phyloP scores from a whole-genome alignment of 2,888 invertebrate species.

The Cephus sareptanus region DNA sequence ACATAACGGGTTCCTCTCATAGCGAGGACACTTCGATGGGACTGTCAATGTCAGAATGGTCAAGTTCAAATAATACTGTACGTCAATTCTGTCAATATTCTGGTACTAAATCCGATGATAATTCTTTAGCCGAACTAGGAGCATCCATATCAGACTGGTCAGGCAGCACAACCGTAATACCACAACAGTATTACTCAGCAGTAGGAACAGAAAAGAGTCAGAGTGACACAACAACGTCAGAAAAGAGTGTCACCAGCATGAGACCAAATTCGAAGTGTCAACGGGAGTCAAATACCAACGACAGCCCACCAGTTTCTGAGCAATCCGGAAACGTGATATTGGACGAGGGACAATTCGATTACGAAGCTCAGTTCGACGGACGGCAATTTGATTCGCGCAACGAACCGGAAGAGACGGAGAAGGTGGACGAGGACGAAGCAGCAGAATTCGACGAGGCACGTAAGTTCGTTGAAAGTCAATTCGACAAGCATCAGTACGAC shows the following conservation, averaged over 20 bases:
- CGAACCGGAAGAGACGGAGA: conserved; percentile 9
- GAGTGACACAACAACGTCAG: conserved; percentile 61
- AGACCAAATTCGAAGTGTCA: conserved; percentile 60
- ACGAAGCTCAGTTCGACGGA: conserved; percentile 8
- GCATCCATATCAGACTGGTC: conserved; percentile 89
- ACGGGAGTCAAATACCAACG: conserved; percentile 19
- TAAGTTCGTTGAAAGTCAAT: conserved; percentile 58
- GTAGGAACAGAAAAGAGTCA: conserved; percentile 55
- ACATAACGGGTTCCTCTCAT: conserved; percentile 80
- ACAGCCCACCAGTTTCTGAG: conserved; percentile 8
- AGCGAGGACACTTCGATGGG: conserved; percentile 90
- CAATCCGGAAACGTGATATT: background rate
- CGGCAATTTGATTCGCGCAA: conserved; percentile 9
- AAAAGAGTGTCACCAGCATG: conserved; percentile 60
- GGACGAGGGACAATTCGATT: conserved; percentile 11
- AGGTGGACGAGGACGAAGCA: conserved; percentile 21
- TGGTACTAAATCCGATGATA: conserved; percentile 84
- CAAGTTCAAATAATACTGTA: conserved; percentile 87
- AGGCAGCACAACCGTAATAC: conserved; percentile 80
- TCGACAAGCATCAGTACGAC: conserved; percentile 48
- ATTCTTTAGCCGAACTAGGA: conserved; percentile 77
- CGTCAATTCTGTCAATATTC: conserved; percentile 75
- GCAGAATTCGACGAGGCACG: conserved; percentile 55
- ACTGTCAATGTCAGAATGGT: conserved; percentile 88
- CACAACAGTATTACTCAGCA: conserved; percentile 65